These are phyloP conservation scores for Campodea augens DNA, from an alignment of 1,140 invertebrate species.

Conservation along the genomic window DNA sequence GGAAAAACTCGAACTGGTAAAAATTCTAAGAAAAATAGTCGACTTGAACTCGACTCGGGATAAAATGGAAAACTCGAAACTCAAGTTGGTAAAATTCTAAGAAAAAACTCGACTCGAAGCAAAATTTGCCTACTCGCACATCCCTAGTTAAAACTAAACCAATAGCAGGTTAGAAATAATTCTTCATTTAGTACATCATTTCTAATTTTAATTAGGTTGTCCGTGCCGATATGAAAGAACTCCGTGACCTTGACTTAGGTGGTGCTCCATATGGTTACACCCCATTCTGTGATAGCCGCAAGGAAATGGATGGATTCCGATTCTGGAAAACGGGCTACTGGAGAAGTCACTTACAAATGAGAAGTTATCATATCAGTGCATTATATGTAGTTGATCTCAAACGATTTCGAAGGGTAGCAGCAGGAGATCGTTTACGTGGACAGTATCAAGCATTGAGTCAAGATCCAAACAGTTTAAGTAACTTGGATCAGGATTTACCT, in stretches of 20 bases:
- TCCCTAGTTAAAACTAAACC: too few relatives aligned
- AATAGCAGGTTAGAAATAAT: background rate
- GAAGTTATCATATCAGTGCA: conserved; percentile 95
- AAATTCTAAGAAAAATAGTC: too few relatives aligned
- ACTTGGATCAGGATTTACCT: conserved; percentile 84
- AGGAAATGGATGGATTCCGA: conserved; percentile 97
- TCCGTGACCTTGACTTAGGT: conserved; percentile 82
- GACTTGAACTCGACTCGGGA: too few relatives aligned
- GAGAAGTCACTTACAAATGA: conserved; percentile 86
- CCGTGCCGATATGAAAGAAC: conserved; percentile 85
- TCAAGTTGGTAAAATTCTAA: too few relatives aligned
- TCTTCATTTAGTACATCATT: background rate
- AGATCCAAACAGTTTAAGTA: conserved; percentile 91
- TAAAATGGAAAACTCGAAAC: too few relatives aligned
- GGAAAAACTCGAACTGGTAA: too few relatives aligned
- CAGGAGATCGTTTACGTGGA: conserved; percentile 86
- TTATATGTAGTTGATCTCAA: conserved; percentile 95
- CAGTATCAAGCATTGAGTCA: conserved; percentile 93
- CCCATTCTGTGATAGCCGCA: conserved; percentile 94
- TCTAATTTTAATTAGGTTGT: conserved; percentile 47
- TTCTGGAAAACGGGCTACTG: conserved; percentile 99
- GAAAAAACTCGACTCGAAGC: too few relatives aligned
- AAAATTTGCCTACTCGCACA: too few relatives aligned
- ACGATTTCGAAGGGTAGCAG: conserved; percentile 88
- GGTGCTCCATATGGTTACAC: conserved; percentile 99